These are phyloP conservation scores for Oryzias sinensis DNA, from an alignment of 2,797 vertebrate species.

Conservation along the genomic window DNA sequence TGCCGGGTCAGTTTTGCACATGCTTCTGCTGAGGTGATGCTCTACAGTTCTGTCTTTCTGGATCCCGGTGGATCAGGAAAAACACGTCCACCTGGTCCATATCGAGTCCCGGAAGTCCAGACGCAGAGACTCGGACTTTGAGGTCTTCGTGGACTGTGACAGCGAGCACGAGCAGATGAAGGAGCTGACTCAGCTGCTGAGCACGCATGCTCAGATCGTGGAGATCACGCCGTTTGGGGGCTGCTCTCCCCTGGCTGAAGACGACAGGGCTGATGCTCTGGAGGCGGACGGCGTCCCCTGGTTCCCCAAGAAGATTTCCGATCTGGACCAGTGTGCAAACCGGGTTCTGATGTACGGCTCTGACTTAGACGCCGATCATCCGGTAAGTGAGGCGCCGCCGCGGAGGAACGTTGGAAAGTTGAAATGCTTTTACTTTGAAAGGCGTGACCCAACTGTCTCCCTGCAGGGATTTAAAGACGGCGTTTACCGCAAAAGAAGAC, in stretches of 20 bases:
- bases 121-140: conserved; percentile 89
- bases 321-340: conserved; percentile 88
- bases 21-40: too few species aligned
- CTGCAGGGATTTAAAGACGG: conserved; percentile 29
- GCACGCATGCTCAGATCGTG: conserved; percentile 79
- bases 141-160: conserved; percentile 91
- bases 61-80: conserved; percentile 77
- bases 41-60: too few species aligned
- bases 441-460: background rate
- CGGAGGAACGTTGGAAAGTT: background rate
- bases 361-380: conserved; percentile 21
- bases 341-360: conserved; percentile 91
- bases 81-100: conserved; percentile 88
- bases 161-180: conserved; percentile 85
- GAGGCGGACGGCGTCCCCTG: conserved; percentile 5
- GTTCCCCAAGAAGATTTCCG: conserved; percentile 79
- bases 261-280: conserved; percentile 64
- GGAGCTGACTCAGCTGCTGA: conserved; percentile 86
- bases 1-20: too few species aligned
- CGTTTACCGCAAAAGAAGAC: conserved; percentile 83
- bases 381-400: background rate
- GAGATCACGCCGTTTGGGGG: conserved; percentile 72
- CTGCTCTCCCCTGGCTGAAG: conserved; percentile 67
- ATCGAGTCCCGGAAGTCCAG: conserved; percentile 74
- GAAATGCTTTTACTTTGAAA: background rate